These are phyloP conservation scores for Heliconius charithonia DNA, from an alignment of 2,888 invertebrate species.

Conservation along the genomic window DNA sequence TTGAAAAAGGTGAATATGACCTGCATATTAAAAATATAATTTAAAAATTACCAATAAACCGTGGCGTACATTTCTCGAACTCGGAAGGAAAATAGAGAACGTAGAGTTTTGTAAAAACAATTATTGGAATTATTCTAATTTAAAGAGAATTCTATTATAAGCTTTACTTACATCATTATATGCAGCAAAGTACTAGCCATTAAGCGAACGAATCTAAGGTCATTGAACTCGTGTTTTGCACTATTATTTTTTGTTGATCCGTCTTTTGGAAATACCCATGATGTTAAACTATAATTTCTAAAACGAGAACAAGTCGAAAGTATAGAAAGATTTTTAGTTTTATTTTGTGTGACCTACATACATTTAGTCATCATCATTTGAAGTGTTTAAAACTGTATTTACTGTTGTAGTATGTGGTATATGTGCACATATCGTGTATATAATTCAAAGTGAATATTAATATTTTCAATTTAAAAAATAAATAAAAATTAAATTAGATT, in stretches of 20 bases:
- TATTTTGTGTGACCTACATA: slow-evolving; percentile 36
- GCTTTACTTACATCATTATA: slow-evolving; percentile 28
- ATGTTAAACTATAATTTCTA: slow-evolving; percentile 52
- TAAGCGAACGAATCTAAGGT: slow-evolving; percentile 37
- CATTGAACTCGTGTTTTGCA: slow-evolving; percentile 62
- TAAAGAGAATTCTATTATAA: not conserved
- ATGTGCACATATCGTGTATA: not conserved
- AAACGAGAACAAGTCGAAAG: slow-evolving; percentile 39
- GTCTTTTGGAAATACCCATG: slow-evolving; percentile 66
- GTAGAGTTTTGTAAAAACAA: not conserved
- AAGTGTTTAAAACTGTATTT: not conserved
- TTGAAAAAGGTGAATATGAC: no score
- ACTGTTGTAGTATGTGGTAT: not conserved
- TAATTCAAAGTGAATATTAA: not conserved
- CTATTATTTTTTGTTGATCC: slow-evolving; percentile 60
- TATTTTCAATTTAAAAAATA: no score
- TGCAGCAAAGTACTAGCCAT: slow-evolving; percentile 36
- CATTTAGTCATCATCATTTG: slow-evolving; percentile 5
- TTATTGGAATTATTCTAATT: not conserved
- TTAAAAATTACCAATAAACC: not conserved
- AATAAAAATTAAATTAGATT: no score
- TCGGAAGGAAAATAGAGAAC: not conserved
- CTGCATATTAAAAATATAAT: no score
- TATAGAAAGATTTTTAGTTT: slow-evolving; percentile 27
- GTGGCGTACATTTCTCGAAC: not conserved